These are phyloP conservation scores for Lithodes maja DNA, from an alignment of 2,888 invertebrate genomes.

Conservation along the genomic window DNA sequence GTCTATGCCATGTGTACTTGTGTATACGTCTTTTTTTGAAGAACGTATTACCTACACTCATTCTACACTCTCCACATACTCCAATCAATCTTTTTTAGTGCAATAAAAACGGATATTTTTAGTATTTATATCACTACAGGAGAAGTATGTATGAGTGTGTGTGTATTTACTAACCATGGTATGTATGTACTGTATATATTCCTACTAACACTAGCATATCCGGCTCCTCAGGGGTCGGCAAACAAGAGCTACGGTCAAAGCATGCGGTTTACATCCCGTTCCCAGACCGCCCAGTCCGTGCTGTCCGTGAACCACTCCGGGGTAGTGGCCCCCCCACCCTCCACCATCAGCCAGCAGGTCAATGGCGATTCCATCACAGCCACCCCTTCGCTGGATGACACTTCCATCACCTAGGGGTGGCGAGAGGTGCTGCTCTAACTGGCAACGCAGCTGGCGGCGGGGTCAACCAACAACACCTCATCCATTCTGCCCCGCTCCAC, in stretches of 20 bases:
- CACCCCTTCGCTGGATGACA: constrained; percentile 74
- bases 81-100: too few species aligned
- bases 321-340: constrained; percentile 58
- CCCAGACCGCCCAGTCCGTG: constrained; percentile 76
- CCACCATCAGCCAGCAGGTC: constrained; percentile 72
- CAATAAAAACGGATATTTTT: too few species aligned
- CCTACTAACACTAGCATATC: constrained; percentile 19
- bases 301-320: constrained; percentile 76
- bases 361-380: constrained; percentile 74
- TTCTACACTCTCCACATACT: too few species aligned
- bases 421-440: constrained; percentile 75
- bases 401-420: constrained; percentile 72
- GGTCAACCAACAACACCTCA: constrained; percentile 24
- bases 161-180: too few species aligned
- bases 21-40: too few species aligned
- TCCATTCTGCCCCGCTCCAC: not conserved
- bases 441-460: constrained; percentile 62
- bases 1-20: too few species aligned
- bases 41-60: too few species aligned
- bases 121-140: too few species aligned
- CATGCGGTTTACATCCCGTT: constrained; percentile 77
- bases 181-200: not conserved
- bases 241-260: constrained; percentile 73
- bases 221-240: constrained; percentile 54
- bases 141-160: too few species aligned